Base-by-base conservation (phyloP, 1,140 invertebrate genomes). In the Musca domestica region DNA sequence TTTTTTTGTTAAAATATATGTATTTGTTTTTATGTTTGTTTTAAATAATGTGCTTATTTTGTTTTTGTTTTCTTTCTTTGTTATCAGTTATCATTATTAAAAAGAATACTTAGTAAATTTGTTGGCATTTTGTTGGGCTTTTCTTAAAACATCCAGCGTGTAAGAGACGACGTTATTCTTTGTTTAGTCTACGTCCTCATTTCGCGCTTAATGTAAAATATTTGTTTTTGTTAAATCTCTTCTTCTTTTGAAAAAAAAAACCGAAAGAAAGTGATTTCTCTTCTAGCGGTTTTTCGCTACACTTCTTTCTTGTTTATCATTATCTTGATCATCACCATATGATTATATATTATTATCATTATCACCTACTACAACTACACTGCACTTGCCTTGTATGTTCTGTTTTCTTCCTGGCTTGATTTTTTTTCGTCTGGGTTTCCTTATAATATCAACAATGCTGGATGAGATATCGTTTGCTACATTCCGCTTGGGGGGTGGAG, bases 41-140 rank as follows among this genome's bases (percentile, higher is more conserved):
- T 63, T 63, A 34, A 61, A 61, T 61, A 19, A 61, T 61, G 56
- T 61, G 56, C 56, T 61, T 61, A 17, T 61, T n/a, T 61, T 58
- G 15, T 30, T 58, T 23, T 41, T 58, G 9, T 56, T 56, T 56
- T 12, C 34, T 41, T 41, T 41, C 34, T 41, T 41, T 56, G 52
- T 56, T 56, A 25, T 61, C 27, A 61, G 34, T 41, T 41, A 41
- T 41, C 34, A 41, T 41, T 41, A 41, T 10, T 41, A 41, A 41
- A 41, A 41, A 41, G 34, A 41, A 61, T 61, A 61, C 56, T 61
- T 61, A 61, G 56, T 61, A 61, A 61, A 61, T 61, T 61, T 61
- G 56, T 61, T 61, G 56, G 56, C 56, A 61, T 61, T 41, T 61
- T 61, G 56, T 61, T 61, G 34, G 34, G 34, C 34, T 41, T 41